Percentiles rank a stretch among this genome's conserved stretches.
Evolutionary conservation across 1,140 invertebrate genomes (phyloP).

Genomic region (Drosophila triauraria): DNA sequence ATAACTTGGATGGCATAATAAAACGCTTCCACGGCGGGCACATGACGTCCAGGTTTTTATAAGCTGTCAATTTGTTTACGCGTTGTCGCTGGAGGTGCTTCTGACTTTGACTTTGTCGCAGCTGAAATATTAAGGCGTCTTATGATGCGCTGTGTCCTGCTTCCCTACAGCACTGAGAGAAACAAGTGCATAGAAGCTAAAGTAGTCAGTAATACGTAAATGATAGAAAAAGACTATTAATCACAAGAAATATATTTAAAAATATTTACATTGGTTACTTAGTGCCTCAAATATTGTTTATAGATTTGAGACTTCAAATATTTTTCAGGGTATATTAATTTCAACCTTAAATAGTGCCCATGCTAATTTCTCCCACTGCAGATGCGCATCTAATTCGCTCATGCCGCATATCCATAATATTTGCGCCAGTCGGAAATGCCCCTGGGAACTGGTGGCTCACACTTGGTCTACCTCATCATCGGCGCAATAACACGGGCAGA

Average conservation of each 20-base stretch:
- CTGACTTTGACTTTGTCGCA: constrained; percentile 69
- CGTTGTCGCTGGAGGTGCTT: constrained; percentile 42
- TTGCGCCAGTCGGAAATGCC: constrained; percentile 72
- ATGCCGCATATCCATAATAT: constrained; percentile 72
- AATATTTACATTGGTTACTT: neutral
- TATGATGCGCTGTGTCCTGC: constrained; percentile 54
- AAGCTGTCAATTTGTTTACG: constrained; percentile 82
- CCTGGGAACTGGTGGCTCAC: constrained; percentile 53
- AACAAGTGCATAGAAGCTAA: neutral
- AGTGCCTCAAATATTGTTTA: neutral
- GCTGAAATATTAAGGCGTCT: constrained; percentile 74
- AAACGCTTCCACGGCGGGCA: constrained; percentile 65
- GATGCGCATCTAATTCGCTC: constrained; percentile 44
- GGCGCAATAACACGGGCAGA: constrained; percentile 42
- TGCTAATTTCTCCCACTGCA: neutral
- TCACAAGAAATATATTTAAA: no score
- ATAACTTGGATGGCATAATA: constrained; percentile 82
- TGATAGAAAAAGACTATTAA: no score
- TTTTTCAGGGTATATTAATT: neutral
- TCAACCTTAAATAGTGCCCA: no score
- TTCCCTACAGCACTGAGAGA: constrained; percentile 2
- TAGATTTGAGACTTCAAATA: neutral
- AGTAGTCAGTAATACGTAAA: no score
- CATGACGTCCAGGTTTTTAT: constrained; percentile 80
- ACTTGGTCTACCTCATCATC: constrained; percentile 35